A percentile compares a stretch with the other conserved stretches of the same genome.
Conservation (phyloP, 2,113 vertebrate genomes). For the Geothlypis trichas region DNA sequence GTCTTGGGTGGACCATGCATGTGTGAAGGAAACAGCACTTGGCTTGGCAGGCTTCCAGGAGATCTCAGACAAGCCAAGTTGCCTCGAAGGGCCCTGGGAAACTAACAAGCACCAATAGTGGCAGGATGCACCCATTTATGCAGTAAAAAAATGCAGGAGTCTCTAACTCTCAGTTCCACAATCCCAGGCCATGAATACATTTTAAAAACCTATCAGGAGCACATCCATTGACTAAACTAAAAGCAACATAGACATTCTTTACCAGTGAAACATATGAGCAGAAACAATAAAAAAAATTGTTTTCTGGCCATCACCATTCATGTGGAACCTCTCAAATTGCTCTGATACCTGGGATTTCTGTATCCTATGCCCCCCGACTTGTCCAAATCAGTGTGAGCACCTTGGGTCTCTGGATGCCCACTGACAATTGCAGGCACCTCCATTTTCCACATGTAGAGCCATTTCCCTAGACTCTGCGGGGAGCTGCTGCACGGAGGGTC, state of each 20-base stretch:
- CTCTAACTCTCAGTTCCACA: neutral
- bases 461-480: neutral
- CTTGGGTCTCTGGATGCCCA: neutral
- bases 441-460: neutral
- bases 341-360: neutral
- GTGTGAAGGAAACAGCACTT: neutral
- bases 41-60: neutral
- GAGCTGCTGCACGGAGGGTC: neutral
- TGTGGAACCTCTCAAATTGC: neutral
- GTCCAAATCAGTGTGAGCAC: neutral
- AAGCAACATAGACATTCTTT: neutral
- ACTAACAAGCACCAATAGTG: neutral
- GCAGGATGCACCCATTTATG: neutral
- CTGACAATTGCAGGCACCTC: neutral
- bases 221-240: neutral
- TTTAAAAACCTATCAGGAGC: neutral
- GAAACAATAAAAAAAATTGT: neutral
- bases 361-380: neutral
- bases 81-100: neutral
- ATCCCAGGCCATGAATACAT: neutral
- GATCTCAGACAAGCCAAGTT: neutral
- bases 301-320: neutral
- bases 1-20: neutral
- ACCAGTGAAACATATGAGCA: neutral
- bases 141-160: neutral